Conservation (phyloP, 2,888 invertebrate genomes). For the Philopedon plagiatum region DNA sequence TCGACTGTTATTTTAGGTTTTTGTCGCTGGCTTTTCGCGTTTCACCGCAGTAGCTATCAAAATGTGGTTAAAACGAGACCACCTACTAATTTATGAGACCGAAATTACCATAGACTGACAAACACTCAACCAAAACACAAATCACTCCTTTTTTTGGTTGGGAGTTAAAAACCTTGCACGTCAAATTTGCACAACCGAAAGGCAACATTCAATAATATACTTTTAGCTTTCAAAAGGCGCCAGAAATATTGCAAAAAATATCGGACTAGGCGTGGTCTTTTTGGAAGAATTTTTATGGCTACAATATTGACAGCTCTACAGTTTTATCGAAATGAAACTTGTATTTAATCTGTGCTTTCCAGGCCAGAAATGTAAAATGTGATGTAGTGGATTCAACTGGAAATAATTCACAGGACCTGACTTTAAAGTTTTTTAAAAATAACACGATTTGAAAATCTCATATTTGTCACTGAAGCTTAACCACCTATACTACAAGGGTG, state of each 20-base stretch:
- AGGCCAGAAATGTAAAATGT: neutral
- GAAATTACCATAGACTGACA: too few species aligned
- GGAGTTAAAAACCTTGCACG: neutral
- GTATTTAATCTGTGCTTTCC: slow-evolving; percentile 11
- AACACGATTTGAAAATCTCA: too few species aligned
- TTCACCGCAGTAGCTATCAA: too few species aligned
- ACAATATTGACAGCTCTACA: slow-evolving; percentile 2
- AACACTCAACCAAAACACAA: too few species aligned
- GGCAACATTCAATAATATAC: neutral
- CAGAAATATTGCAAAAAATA: slow-evolving; percentile 5
- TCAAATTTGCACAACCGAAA: neutral
- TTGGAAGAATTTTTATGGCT: neutral
- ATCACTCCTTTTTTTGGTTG: neutral
- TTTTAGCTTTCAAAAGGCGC: neutral
- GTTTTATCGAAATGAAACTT: slow-evolving; percentile 10
- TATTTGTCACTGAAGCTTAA: too few species aligned
- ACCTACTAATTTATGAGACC: too few species aligned
- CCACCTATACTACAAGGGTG: too few species aligned
- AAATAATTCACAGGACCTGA: slow-evolving; percentile 1
- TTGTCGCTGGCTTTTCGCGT: too few species aligned
- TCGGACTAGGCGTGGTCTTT: slow-evolving; percentile 1
- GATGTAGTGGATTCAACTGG: neutral
- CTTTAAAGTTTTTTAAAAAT: neutral
- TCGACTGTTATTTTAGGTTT: too few species aligned
- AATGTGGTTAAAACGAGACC: too few species aligned